phyloP scores from a whole-genome alignment of 1,140 invertebrate genomes.

The Reticulitermes speratus region DNA sequence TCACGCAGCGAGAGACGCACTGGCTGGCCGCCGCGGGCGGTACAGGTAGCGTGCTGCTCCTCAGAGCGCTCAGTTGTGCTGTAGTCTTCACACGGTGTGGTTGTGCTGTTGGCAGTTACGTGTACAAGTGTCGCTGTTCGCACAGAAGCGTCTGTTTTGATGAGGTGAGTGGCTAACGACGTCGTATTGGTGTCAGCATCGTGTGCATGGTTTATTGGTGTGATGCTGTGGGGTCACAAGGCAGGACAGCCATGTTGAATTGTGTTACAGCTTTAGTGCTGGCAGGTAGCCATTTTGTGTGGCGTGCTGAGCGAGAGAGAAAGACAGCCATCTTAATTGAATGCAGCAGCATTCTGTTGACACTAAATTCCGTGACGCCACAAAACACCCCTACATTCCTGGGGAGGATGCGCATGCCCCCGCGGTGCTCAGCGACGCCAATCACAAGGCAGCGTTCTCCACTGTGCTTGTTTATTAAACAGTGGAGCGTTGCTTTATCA shows the following conservation, averaged over 20 bases:
- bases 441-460: no score
- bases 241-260: slow-evolving; percentile 9
- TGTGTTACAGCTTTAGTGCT: neutral
- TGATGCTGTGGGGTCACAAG: neutral
- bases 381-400: no score
- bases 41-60: neutral
- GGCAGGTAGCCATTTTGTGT: slow-evolving; percentile 16
- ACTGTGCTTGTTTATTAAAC: no score
- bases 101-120: neutral
- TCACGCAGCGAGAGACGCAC: neutral
- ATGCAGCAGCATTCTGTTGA: neutral
- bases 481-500: no score
- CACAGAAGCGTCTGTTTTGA: neutral
- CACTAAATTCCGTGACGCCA: no score
- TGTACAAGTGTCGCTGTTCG: neutral
- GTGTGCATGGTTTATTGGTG: neutral
- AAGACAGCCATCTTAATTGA: neutral
- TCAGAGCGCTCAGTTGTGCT: neutral
- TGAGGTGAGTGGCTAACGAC: neutral
- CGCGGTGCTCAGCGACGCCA: no score
- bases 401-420: no score
- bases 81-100: neutral
- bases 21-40: neutral
- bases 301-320: neutral
- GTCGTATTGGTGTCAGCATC: neutral